Evolutionary conservation across 2,113 vertebrate genomes (phyloP).

Genomic region (Coryphaenoides rupestris): DNA sequence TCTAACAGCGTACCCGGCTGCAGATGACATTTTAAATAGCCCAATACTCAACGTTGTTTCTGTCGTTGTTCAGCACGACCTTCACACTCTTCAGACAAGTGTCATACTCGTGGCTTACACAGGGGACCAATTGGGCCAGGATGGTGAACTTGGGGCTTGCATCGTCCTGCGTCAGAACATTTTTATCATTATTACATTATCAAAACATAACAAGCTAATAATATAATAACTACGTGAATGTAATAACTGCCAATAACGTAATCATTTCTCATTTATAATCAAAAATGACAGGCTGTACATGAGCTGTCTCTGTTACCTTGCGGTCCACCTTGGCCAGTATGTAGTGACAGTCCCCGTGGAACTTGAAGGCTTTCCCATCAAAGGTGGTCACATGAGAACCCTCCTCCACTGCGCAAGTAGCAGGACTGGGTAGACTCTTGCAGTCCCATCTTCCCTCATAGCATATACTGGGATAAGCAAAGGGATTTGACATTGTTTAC

Average conservation of each 20-base stretch:
- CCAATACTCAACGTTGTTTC: conserved; percentile 75
- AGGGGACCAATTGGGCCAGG: conserved; percentile 80
- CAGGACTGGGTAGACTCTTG: conserved; percentile 71
- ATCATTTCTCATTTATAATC: not conserved
- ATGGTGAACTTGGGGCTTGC: conserved; percentile 70
- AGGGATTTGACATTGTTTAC: too few species aligned
- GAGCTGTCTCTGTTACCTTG: conserved; percentile 31
- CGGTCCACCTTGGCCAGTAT: conserved; percentile 80
- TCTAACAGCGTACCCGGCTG: not conserved
- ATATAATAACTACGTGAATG: too few species aligned
- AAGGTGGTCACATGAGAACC: conserved; percentile 92
- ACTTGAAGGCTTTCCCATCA: conserved; percentile 87
- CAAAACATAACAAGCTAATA: too few species aligned
- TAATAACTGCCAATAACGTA: too few species aligned
- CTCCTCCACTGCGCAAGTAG: conserved; percentile 83
- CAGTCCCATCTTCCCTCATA: conserved; percentile 83
- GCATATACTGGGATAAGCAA: conserved; percentile 73
- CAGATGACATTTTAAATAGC: not conserved
- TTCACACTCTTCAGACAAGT: conserved; percentile 86
- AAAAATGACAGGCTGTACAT: not conserved
- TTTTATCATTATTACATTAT: too few species aligned
- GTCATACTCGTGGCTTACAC: conserved; percentile 77
- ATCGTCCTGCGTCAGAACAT: conserved; percentile 60
- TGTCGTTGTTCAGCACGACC: conserved; percentile 76
- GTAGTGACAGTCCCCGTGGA: conserved; percentile 92